A percentile compares a stretch with the other conserved stretches of the same genome.
phyloP scores from a whole-genome alignment of 2,888 invertebrate genomes.

The Pocota personata region DNA sequence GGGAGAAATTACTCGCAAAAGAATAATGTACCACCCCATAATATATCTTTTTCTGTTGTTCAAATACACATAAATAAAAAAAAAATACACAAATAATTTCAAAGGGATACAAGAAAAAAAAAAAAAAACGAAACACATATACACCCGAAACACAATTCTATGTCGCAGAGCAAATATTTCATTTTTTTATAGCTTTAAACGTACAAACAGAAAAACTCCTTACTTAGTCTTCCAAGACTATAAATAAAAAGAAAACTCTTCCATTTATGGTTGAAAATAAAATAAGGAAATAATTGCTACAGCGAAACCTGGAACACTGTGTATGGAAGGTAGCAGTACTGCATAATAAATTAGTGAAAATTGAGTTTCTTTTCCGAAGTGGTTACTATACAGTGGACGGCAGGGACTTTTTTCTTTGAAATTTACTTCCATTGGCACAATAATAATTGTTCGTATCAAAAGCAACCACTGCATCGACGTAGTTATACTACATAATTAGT shows the following conservation, averaged over 20 bases:
- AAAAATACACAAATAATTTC: background rate
- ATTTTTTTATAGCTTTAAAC: slow-evolving; percentile 8
- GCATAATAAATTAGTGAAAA: background rate
- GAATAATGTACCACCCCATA: slow-evolving; percentile 3
- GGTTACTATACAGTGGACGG: background rate
- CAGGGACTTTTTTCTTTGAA: no score
- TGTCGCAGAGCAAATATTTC: slow-evolving; percentile 17
- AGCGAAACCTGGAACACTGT: background rate
- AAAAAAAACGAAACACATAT: background rate
- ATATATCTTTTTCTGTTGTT: background rate
- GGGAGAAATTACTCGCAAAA: slow-evolving; percentile 11
- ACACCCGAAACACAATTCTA: background rate
- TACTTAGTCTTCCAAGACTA: background rate
- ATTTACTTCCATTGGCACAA: no score
- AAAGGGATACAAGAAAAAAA: background rate
- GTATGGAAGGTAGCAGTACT: background rate
- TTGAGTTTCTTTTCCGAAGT: no score
- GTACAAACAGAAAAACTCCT: background rate
- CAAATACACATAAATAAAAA: background rate
- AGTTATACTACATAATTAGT: no score
- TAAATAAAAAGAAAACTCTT: background rate
- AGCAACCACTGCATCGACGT: no score
- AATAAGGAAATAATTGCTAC: slow-evolving; percentile 5
- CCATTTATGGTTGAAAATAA: background rate
- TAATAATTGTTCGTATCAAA: no score